A percentile compares a stretch with the other conserved stretches of the same genome.
Evolutionary conservation across 2,113 vertebrate species (phyloP).

Genomic region (Castor canadensis): DNA sequence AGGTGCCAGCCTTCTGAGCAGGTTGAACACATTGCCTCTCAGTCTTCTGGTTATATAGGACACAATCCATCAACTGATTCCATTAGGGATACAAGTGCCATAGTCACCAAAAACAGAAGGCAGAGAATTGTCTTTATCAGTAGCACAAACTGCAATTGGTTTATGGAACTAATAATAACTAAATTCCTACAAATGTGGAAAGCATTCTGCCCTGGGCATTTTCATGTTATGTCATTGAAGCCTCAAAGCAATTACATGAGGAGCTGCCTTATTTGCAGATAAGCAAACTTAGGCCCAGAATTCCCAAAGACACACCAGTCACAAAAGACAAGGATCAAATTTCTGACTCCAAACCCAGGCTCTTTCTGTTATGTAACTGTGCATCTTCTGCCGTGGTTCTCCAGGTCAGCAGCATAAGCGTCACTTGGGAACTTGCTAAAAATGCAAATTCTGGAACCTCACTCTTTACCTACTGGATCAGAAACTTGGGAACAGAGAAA

Average conservation of each 20-base stretch:
- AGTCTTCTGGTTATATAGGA: background rate
- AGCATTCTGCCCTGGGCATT: background rate
- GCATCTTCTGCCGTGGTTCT: rapidly evolving
- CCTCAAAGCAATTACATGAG: background rate
- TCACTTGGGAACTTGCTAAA: background rate
- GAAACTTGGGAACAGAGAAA: background rate
- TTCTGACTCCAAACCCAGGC: too few species aligned
- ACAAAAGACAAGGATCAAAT: background rate
- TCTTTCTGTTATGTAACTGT: background rate
- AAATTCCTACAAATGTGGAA: background rate
- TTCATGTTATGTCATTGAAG: background rate
- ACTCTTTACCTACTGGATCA: background rate
- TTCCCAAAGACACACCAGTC: background rate
- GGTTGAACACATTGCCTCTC: background rate
- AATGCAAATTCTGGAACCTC: background rate
- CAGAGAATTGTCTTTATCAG: background rate
- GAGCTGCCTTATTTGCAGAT: background rate
- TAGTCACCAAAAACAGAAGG: background rate
- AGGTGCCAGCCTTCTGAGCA: background rate
- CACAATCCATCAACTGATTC: background rate
- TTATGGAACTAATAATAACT: background rate
- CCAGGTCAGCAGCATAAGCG: background rate
- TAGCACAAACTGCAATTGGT: background rate
- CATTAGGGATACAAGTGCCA: background rate
- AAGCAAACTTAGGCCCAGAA: background rate